Conservation (phyloP, 2,113 vertebrate genomes). For the Hipposideros armiger region DNA sequence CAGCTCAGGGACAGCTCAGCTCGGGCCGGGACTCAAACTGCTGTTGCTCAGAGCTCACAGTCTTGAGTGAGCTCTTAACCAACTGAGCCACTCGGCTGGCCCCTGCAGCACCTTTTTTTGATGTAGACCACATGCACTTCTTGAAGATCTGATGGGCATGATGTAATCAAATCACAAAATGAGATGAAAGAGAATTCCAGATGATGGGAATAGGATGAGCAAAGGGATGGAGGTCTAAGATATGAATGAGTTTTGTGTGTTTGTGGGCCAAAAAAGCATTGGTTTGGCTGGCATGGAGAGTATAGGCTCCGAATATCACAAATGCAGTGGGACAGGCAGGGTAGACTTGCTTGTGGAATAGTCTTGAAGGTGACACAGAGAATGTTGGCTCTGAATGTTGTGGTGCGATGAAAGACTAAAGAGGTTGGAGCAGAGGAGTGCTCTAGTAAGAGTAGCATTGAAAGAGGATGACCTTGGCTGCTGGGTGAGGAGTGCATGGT, state of each 20-base stretch:
- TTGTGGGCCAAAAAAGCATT: not conserved
- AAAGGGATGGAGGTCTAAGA: not conserved
- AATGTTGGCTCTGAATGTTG: not conserved
- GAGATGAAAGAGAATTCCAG: not conserved
- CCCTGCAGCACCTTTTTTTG: not conserved
- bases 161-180: not conserved
- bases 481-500: not conserved
- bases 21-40: too few species aligned
- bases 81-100: too few species aligned
- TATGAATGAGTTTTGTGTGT: not conserved
- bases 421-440: slow-evolving; percentile 28
- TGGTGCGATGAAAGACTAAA: not conserved
- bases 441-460: not conserved
- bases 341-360: not conserved
- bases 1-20: too few species aligned
- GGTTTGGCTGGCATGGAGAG: not conserved
- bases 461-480: not conserved
- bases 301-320: not conserved
- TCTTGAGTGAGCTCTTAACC: too few species aligned
- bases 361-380: not conserved
- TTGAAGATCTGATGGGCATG: not conserved
- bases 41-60: too few species aligned
- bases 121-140: not conserved
- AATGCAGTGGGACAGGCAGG: not conserved
- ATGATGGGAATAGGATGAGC: not conserved